Evolutionary conservation across 2,888 invertebrate genomes (phyloP), one percentile per base, ranked within the genome.

Genomic region (Cryptophagus acutangulus): DNA sequence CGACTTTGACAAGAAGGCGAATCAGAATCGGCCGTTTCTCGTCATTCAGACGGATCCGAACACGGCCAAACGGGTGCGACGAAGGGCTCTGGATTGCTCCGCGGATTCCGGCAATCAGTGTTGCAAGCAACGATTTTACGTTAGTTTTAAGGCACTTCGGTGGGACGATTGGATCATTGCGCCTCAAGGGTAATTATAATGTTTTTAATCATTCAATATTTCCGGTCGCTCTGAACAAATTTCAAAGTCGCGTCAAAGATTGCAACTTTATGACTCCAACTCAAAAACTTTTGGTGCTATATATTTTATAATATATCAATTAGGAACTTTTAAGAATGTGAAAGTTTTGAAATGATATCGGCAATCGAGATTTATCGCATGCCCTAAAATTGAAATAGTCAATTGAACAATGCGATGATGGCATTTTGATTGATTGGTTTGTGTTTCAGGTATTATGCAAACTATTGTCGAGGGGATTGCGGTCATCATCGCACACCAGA

Each of bases 101-200:
- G 79, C 78, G 42, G 80, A 81, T 39, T 67, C 75, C 34, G 58
- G 58, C 26, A 57, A 59, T 46, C 56, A 57, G 45, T 93, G 92
- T 71, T 87, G 87, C 69, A 89, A 90, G 63, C 86, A 92, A 70
- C 79, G 84, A 41, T 89, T 92, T 73, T 92, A 90, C 74, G 90
- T 93, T 59, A 88, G 84, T 69, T 93, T 93, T 74, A 84, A 85
- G 63, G 84, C 87, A 58, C 76, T 93, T 36, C 91, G 91, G 55
- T 93, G 92, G 93, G 89, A 91, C 71, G 90, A 92, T 73, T 92
- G 91, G 91, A 90, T 92, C 63, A 87, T 91, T 37, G 63, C 63
- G 3, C 63, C 63, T 13, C 58, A 61, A 41, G 63, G 60, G 54
- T 59, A 46, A 57, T n/a, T n/a, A n/a, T n/a, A n/a, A n/a, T n/a